Base-by-base conservation (phyloP, 2,113 vertebrate species). In the Apodemus speciosus region DNA sequence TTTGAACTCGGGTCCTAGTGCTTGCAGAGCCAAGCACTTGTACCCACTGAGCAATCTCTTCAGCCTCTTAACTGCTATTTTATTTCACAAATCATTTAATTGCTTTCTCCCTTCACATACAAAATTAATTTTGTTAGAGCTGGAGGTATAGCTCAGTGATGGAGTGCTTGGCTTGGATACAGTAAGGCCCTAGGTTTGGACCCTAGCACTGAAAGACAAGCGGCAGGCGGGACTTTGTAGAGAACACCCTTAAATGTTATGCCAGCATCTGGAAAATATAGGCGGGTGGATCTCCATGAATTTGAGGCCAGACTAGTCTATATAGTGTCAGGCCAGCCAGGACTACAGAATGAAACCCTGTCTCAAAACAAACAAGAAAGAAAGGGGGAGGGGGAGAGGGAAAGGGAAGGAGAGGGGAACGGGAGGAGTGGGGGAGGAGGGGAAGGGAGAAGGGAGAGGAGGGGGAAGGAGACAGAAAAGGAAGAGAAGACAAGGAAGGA, bases 121-220 rank as follows among this genome's bases (percentile, higher is more conserved):
- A 90, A 94, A 95, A 83, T 91, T 95, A 87, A 23, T n/a, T 79
- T 30, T 69, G 30, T 77, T 18, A 92, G 30, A n/a, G n/a, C 38
- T 86, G 8, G 15, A 56, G 13, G 21, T 71, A 71, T 46, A 83
- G 51, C 79, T 60, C 64, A 85, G 13, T 68, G 35, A 40, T 32
- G 25, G 40, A 87, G 16, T 69, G 16, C 51, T 64, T 85, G 25
- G 13, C 72, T 72, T 43, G n/a, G 1, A 90, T 32, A 66, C 6
- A 6, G 11, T n/a, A 79, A 68, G 35, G 75, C n/a, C 35, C 43
- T 53, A 5, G 16, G 23, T 68, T 89, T 20, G 16, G 53, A 20
- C 43, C 5, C 32, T 46, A 51, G 46, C 35, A 79, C 6, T 51
- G 7, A 69, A 62, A 71, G 60, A 10, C 13, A 30, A 43, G 80